These are phyloP conservation scores for Globodera ellingtonae DNA, from an alignment of 1,140 invertebrate species.

Conservation along the genomic window DNA sequence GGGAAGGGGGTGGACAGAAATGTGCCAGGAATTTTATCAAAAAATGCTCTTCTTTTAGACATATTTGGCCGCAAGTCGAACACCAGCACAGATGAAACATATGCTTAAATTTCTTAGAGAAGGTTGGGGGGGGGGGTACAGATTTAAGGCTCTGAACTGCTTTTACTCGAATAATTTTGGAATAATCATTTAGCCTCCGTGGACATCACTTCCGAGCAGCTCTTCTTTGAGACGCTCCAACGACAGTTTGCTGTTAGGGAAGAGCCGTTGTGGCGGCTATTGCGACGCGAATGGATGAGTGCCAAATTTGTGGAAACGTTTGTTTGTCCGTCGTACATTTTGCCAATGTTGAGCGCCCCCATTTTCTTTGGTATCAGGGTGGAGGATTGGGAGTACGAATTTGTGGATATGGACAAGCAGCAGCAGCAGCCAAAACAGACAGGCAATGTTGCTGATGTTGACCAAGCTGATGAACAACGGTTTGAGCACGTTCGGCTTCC, in stretches of 20 bases:
- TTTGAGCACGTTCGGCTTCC: slow-evolving; percentile 25
- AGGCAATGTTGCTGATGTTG: neutral
- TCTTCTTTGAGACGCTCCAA: slow-evolving; percentile 26
- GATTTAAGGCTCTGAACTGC: too few species aligned
- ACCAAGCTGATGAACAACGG: too few species aligned
- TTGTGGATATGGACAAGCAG: slow-evolving; percentile 30
- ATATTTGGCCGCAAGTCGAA: slow-evolving; percentile 39
- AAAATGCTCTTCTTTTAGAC: slow-evolving; percentile 30
- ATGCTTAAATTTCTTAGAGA: slow-evolving; percentile 35
- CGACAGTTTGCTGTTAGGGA: slow-evolving; percentile 37
- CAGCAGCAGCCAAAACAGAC: slow-evolving; percentile 14
- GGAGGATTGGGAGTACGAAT: slow-evolving; percentile 35
- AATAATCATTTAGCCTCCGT: neutral
- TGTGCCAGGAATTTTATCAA: slow-evolving; percentile 24
- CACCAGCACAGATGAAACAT: slow-evolving; percentile 16
- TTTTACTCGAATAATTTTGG: too few species aligned
- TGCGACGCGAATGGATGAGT: slow-evolving; percentile 29
- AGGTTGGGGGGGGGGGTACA: neutral
- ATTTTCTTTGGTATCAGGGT: slow-evolving; percentile 9
- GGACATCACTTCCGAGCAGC: slow-evolving; percentile 36
- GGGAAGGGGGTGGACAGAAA: neutral
- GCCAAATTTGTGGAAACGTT: slow-evolving; percentile 44
- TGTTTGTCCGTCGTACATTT: neutral
- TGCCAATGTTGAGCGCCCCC: neutral
- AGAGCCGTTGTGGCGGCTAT: slow-evolving; percentile 31